Percentiles rank a stretch among this genome's conserved stretches.
Conservation (phyloP, 2,888 invertebrate genomes). For the Atethmia centrago region DNA sequence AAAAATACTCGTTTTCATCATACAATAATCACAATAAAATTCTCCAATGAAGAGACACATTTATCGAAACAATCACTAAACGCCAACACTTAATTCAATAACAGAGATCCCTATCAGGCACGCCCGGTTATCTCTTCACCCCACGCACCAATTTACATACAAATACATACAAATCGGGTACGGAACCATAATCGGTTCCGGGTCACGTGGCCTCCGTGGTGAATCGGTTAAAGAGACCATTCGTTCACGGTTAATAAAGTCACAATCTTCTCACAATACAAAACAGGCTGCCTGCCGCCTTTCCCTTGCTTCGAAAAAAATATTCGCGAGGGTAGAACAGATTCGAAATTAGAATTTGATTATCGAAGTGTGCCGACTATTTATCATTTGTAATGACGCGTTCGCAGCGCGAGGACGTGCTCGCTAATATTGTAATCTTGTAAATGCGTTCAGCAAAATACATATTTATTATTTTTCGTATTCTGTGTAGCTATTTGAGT, state of each 20-base stretch:
- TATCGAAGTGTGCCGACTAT: slow-evolving; percentile 90
- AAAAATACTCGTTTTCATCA: neutral
- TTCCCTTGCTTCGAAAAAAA: slow-evolving; percentile 79
- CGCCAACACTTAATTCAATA: slow-evolving; percentile 87
- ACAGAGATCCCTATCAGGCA: slow-evolving; percentile 85
- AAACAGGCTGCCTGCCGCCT: slow-evolving; percentile 81
- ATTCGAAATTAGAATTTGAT: slow-evolving; percentile 91
- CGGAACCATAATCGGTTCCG: slow-evolving; percentile 88
- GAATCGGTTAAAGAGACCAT: slow-evolving; percentile 90
- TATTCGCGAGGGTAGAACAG: slow-evolving; percentile 85
- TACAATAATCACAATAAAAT: slow-evolving; percentile 33
- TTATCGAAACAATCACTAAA: slow-evolving; percentile 79
- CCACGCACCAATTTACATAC: slow-evolving; percentile 87
- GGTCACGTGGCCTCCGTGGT: slow-evolving; percentile 91
- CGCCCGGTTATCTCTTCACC: slow-evolving; percentile 87
- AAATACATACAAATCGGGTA: slow-evolving; percentile 87
- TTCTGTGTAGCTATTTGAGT: slow-evolving; percentile 81
- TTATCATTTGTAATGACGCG: slow-evolving; percentile 90
- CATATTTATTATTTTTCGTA: slow-evolving; percentile 85
- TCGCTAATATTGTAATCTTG: slow-evolving; percentile 90
- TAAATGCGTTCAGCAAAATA: slow-evolving; percentile 87
- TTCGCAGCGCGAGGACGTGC: slow-evolving; percentile 81
- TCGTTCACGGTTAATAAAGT: slow-evolving; percentile 89
- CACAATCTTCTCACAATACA: slow-evolving; percentile 90
- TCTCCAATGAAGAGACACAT: slow-evolving; percentile 57